Evolutionary conservation across 2,888 invertebrate genomes (phyloP).

Genomic region (Pheosia tremula): DNA sequence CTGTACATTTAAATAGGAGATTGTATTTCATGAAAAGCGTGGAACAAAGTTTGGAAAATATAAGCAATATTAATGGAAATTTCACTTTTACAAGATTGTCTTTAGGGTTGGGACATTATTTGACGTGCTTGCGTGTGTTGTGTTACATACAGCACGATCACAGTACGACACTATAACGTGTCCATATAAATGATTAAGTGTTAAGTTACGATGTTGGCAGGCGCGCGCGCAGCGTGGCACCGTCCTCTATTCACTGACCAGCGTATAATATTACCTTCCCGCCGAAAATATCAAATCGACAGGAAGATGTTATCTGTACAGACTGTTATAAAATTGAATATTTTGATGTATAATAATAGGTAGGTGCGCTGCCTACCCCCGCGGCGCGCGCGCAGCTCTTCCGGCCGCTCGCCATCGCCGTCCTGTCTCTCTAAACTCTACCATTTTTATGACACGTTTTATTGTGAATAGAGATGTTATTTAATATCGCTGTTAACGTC

Average conservation of each 20-base stretch:
- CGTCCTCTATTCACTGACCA: conserved; percentile 71
- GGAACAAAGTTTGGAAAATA: no score
- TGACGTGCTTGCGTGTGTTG: background rate
- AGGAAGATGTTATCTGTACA: conserved; percentile 79
- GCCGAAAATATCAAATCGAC: conserved; percentile 84
- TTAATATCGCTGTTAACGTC: conserved; percentile 80
- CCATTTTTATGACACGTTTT: conserved; percentile 69
- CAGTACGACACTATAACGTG: conserved; percentile 70
- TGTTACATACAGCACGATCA: conserved; percentile 31
- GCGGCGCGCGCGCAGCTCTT: conserved; percentile 67
- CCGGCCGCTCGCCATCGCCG: conserved; percentile 49
- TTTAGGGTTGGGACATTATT: background rate
- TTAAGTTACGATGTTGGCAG: conserved; percentile 77
- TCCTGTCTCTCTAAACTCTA: conserved; percentile 38
- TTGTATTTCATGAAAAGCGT: no score
- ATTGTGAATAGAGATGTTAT: conserved; percentile 81
- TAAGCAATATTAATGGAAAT: no score
- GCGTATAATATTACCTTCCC: conserved; percentile 79
- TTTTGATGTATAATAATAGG: conserved; percentile 69
- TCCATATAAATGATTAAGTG: conserved; percentile 81
- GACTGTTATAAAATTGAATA: conserved; percentile 83
- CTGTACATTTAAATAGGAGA: conserved; percentile 14
- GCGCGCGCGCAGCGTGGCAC: conserved; percentile 75
- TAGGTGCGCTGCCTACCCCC: conserved; percentile 62
- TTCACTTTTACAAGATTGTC: no score